These are phyloP conservation scores for Pocillopora verrucosa DNA, from an alignment of 64 coral and sea anemone genomes.

Conservation along the genomic window DNA sequence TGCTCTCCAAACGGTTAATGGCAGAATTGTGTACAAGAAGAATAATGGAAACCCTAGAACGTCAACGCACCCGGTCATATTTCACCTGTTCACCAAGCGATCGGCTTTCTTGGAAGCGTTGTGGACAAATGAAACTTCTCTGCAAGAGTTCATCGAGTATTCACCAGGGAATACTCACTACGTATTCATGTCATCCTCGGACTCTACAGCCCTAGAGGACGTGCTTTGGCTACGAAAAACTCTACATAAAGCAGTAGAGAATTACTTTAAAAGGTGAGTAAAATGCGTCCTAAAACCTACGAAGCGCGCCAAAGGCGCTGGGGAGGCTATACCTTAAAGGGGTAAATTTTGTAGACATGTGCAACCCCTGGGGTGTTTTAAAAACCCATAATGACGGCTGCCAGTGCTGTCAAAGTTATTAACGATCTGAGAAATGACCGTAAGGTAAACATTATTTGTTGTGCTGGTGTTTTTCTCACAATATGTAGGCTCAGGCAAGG, in stretches of 20 bases:
- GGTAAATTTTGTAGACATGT: too few relatives aligned
- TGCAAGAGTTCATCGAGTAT: constrained; percentile 54
- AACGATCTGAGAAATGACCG: too few relatives aligned
- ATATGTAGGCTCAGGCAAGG: too few relatives aligned
- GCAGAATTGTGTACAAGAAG: constrained; percentile 83
- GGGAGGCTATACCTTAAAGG: too few relatives aligned
- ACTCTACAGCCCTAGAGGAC: constrained; percentile 66
- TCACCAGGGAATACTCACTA: constrained; percentile 87
- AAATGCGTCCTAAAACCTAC: background rate
- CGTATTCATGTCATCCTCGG: constrained; percentile 80
- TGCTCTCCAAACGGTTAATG: constrained; percentile 79
- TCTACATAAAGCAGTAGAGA: constrained; percentile 55
- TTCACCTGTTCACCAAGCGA: constrained; percentile 76
- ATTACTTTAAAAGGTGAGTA: constrained; percentile 64
- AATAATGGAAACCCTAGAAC: constrained; percentile 31
- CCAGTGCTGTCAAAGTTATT: too few relatives aligned
- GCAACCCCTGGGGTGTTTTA: too few relatives aligned
- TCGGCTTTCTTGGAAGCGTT: constrained; percentile 91
- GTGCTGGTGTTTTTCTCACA: too few relatives aligned
- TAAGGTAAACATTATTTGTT: too few relatives aligned
- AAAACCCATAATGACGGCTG: too few relatives aligned
- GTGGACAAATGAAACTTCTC: constrained; percentile 79
- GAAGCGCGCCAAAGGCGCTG: too few relatives aligned
- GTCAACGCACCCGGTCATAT: constrained; percentile 85
- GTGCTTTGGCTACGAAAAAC: constrained; percentile 58